Evolutionary conservation across 2,113 vertebrate genomes (phyloP), one percentile per base, ranked within the genome.

Genomic region (Coreoperca whiteheadi): DNA sequence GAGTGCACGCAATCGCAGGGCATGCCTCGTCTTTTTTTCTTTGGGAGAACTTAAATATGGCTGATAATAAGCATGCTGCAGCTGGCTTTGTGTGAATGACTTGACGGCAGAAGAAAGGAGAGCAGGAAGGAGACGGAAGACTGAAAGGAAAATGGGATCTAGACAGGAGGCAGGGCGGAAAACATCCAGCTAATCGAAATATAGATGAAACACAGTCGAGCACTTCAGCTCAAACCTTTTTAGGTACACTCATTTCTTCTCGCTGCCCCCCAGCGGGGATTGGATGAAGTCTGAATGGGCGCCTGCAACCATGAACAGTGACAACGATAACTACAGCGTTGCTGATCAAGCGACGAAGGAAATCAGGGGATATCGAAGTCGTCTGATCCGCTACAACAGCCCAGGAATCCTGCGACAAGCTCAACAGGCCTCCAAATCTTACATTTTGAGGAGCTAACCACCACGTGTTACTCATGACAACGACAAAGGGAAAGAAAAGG

Each of bases 151-250:
- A 60, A 41, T 5, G 4, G 25, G 39, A 63, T 50, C 48, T 11
- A 37, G 51, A 59, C 50, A 15, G 50, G 66, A 77, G 18, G 63
- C 50, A 11, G 63, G 30, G 16, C 0, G 4, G 34, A 9, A 32
- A 77, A 65, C 66, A 57, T 77, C 11, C 66, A 77, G 39, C 30
- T 65, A 77, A 77, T 28, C 56, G 34, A 61, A 30, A 32, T 51
- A 61, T 10, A 56, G 56, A 71, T 18, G 66, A 82, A 32, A 0
- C 51, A 18, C 11, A 51, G 32, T 39, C 23, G n/a, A 70, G n/a
- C 43, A 10, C 46, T 4, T 53, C 11, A 8, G 48, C 12, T 32
- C 20, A 28, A 60, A 15, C 70, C 14, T 30, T 41, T 43, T 57
- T 12, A 20, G n/a, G 37, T 18, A 18, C 34, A 10, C 5, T 59